Conservation (phyloP, 2,797 vertebrate genomes). For the Hydrolagus colliei region DNA sequence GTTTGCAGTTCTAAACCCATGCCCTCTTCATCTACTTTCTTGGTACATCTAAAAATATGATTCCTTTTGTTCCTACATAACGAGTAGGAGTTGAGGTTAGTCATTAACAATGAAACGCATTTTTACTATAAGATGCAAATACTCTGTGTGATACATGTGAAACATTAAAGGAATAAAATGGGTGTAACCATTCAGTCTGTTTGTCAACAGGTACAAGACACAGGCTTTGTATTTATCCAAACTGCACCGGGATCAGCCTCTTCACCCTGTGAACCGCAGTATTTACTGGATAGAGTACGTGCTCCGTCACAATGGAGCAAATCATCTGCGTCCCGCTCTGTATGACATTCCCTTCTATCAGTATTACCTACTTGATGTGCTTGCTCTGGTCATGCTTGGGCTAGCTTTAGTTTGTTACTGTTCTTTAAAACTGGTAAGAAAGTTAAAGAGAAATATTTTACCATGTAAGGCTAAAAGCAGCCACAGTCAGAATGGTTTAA, state of each 20-base stretch:
- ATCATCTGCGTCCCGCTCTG: slow-evolving; percentile 16
- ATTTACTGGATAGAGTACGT: slow-evolving; percentile 16
- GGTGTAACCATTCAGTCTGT: neutral
- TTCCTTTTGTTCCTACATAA: no score
- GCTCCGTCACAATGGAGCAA: slow-evolving; percentile 5
- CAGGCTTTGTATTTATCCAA: slow-evolving; percentile 14
- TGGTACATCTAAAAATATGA: no score
- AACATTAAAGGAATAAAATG: neutral
- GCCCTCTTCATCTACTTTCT: no score
- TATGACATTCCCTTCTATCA: slow-evolving; percentile 23
- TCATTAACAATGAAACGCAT: no score
- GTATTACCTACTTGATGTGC: slow-evolving; percentile 26
- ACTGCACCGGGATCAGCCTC: neutral
- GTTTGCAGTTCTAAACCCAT: no score
- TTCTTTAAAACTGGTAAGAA: neutral
- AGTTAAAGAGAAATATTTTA: neutral
- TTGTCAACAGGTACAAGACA: slow-evolving; percentile 11
- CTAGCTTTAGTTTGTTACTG: neutral
- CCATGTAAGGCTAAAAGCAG: neutral
- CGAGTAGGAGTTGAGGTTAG: no score
- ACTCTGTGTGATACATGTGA: no score
- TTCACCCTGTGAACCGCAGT: slow-evolving; percentile 13
- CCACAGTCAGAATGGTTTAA: slow-evolving; percentile 1
- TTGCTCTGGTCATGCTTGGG: neutral
- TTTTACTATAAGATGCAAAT: no score